phyloP scores from a whole-genome alignment of 2,888 invertebrate genomes.

The Operophtera brumata region DNA sequence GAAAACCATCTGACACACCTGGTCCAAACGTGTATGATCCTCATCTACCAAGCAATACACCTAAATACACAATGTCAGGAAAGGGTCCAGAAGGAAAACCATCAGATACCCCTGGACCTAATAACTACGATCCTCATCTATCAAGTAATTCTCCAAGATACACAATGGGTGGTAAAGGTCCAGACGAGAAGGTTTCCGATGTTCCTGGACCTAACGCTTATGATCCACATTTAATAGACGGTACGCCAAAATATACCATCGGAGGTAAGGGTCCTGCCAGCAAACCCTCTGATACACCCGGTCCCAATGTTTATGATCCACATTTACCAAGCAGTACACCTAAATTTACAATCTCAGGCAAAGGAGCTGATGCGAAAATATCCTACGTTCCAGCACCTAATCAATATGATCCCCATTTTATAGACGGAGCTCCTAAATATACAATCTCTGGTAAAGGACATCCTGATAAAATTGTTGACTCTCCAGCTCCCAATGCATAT shows the following conservation, averaged over 20 bases:
- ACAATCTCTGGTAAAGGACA: constrained; percentile 84
- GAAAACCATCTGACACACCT: constrained; percentile 66
- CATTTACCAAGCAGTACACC: constrained; percentile 81
- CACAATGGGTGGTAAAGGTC: constrained; percentile 83
- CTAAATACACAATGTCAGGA: constrained; percentile 84
- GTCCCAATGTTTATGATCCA: constrained; percentile 81
- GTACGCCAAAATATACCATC: constrained; percentile 83
- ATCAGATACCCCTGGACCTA: constrained; percentile 70
- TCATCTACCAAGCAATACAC: constrained; percentile 76
- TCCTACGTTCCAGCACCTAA: constrained; percentile 79
- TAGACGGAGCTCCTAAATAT: constrained; percentile 71
- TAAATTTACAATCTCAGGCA: constrained; percentile 73
- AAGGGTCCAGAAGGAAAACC: constrained; percentile 71
- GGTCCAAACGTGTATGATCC: constrained; percentile 81
- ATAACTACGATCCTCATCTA: constrained; percentile 80
- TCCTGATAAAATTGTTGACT: constrained; percentile 76
- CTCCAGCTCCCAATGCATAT: constrained; percentile 82
- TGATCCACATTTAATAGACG: constrained; percentile 69
- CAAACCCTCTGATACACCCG: constrained; percentile 69
- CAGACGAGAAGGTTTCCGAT: constrained; percentile 48
- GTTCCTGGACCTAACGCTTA: constrained; percentile 78
- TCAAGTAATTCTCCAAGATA: constrained; percentile 80
- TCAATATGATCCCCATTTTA: constrained; percentile 63
- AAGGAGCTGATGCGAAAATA: constrained; percentile 71
- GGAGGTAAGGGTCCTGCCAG: constrained; percentile 80